Conservation (phyloP, 2,113 vertebrate species). For the Ornithorhynchus anatinus region DNA sequence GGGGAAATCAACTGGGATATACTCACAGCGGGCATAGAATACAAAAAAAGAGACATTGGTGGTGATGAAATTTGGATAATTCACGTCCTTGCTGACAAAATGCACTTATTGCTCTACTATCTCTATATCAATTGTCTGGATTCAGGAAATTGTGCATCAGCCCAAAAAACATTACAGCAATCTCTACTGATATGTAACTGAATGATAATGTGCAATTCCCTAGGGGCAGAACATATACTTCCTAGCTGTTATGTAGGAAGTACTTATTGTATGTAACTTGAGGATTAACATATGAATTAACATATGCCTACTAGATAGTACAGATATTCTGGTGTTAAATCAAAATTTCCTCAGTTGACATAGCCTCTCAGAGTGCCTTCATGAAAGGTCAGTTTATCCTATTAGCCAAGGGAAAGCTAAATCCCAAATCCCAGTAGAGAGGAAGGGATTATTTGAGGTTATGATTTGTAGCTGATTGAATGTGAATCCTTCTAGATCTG, state of each 20-base stretch:
- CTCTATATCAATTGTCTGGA: too few species aligned
- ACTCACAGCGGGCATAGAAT: too few species aligned
- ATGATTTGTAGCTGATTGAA: background rate
- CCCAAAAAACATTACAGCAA: background rate
- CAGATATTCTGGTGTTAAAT: background rate
- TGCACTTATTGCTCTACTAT: too few species aligned
- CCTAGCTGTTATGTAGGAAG: background rate
- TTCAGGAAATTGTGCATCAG: background rate
- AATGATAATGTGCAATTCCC: conserved; percentile 3
- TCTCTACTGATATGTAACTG: background rate
- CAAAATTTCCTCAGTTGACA: background rate
- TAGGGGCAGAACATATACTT: background rate
- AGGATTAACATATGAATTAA: background rate
- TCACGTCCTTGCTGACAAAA: too few species aligned
- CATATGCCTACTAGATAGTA: background rate
- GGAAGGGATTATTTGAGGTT: background rate
- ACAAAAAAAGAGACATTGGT: too few species aligned
- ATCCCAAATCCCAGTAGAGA: background rate
- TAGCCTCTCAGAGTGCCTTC: background rate
- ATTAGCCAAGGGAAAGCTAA: background rate
- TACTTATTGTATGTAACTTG: background rate
- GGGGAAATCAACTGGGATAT: too few species aligned
- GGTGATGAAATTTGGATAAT: background rate
- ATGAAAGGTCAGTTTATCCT: background rate
- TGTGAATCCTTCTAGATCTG: background rate